Percentiles rank a stretch among this genome's conserved stretches.
Evolutionary conservation across 2,113 vertebrate genomes (phyloP).

Genomic region (Philantomba maxwellii): DNA sequence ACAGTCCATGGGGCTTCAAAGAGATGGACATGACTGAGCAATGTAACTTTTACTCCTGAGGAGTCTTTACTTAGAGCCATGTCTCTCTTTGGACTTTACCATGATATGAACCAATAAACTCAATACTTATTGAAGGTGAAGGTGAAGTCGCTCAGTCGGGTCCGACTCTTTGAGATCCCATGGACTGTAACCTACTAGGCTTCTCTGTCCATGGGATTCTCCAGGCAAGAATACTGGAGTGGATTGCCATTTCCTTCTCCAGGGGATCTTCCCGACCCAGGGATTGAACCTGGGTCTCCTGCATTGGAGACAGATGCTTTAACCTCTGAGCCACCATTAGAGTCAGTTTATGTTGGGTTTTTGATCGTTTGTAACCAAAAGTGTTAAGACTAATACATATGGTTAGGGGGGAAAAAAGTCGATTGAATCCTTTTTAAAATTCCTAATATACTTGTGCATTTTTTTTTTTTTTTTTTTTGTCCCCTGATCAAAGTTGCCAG

Average conservation of each 20-base stretch:
- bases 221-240: too few relatives aligned
- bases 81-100: not conserved
- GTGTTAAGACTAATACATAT: not conserved
- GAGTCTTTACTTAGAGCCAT: not conserved
- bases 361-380: not conserved
- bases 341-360: not conserved
- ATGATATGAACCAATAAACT: not conserved
- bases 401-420: not conserved
- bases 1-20: not conserved
- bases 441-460: not conserved
- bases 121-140: not conserved
- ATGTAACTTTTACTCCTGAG: not conserved
- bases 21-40: not conserved
- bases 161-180: too few relatives aligned
- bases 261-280: too few relatives aligned
- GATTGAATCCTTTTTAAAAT: not conserved
- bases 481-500: not conserved
- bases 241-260: too few relatives aligned
- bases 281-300: too few relatives aligned
- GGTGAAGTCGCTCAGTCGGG: too few relatives aligned
- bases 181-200: too few relatives aligned
- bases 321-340: too few relatives aligned
- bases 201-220: too few relatives aligned
- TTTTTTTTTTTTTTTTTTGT: not conserved
- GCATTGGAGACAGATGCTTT: too few relatives aligned